A percentile compares a stretch with the other conserved stretches of the same genome.
Evolutionary conservation across 2,113 vertebrate genomes (phyloP).

Genomic region (Nycticebus coucang): DNA sequence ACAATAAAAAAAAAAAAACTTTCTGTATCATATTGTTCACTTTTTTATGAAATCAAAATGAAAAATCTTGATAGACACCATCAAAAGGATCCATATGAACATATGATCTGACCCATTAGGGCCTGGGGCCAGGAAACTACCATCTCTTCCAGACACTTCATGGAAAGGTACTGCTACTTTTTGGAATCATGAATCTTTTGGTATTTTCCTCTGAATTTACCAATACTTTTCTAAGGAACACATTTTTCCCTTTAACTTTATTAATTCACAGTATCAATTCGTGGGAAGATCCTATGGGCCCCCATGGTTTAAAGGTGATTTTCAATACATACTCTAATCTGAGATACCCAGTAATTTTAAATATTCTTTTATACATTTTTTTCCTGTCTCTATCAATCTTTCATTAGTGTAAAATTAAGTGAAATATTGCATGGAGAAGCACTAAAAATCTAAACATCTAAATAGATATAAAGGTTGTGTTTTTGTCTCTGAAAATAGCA

Average conservation of each 20-base stretch:
- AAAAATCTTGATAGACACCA: neutral
- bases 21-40: neutral
- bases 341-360: neutral
- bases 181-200: neutral
- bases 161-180: neutral
- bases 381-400: neutral
- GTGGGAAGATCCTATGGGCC: neutral
- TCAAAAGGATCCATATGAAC: neutral
- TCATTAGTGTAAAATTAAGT: neutral
- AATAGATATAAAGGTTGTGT: neutral
- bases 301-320: neutral
- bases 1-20: too few species aligned
- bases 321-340: neutral
- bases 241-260: neutral
- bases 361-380: neutral
- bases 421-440: neutral
- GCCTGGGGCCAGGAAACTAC: neutral
- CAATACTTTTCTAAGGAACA: neutral
- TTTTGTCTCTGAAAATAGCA: slow-evolving; percentile 13
- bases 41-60: neutral
- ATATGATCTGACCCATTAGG: neutral
- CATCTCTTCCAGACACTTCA: neutral
- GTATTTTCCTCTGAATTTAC: neutral
- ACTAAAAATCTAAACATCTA: neutral
- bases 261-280: neutral